Percentiles rank a stretch among this genome's conserved stretches.
Conservation (phyloP, 2,888 invertebrate genomes). For the Conops quadrifasciatus region DNA sequence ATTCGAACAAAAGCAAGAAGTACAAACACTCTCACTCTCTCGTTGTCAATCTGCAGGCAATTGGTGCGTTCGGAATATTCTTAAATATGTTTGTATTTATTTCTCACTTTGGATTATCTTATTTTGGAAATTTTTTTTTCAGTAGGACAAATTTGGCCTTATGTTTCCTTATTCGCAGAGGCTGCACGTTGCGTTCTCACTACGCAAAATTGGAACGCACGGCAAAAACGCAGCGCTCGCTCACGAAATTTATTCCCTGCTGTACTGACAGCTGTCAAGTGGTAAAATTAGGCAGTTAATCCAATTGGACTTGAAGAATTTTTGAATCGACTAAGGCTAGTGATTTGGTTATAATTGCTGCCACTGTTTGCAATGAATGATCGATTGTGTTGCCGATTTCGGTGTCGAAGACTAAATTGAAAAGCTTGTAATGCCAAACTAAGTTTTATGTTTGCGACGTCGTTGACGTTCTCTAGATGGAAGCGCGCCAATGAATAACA, state of each 20-base stretch:
- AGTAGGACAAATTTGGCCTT: conserved; percentile 13
- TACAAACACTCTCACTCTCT: conserved; percentile 21
- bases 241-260: not conserved
- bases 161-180: conserved; percentile 16
- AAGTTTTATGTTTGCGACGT: conserved; percentile 41
- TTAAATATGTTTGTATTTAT: conserved; percentile 15
- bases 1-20: conserved; percentile 10
- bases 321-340: not conserved
- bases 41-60: not conserved
- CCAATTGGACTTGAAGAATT: conserved; percentile 21
- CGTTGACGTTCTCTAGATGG: conserved; percentile 64
- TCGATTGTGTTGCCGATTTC: conserved; percentile 6
- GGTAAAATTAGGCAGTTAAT: conserved; percentile 17
- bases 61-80: conserved; percentile 8
- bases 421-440: conserved; percentile 22
- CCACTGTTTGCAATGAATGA: not conserved
- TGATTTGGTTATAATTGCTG: conserved; percentile 16
- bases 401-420: conserved; percentile 14
- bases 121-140: conserved; percentile 12
- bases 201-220: conserved; percentile 20
- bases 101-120: conserved; percentile 15
- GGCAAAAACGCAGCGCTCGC: not conserved
- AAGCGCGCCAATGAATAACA: conserved; percentile 64
- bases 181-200: conserved; percentile 4
- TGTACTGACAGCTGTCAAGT: conserved; percentile 30